Evolutionary conservation across 2,888 invertebrate species (phyloP), one percentile per base, ranked within the genome.

Genomic region (Germaria angustata): DNA sequence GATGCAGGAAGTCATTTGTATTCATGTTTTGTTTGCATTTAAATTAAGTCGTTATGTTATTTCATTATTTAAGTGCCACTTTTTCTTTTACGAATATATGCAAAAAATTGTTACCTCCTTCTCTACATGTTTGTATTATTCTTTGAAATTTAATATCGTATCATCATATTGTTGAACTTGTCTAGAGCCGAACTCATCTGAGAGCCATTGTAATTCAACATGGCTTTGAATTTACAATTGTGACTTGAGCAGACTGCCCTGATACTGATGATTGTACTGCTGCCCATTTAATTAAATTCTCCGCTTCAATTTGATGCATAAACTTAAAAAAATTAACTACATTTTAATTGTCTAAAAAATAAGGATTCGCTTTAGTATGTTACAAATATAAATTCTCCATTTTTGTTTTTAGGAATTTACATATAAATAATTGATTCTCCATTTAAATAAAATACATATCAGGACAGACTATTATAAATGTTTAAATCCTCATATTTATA

Each of bases 21-120:
- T 83, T 83, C 80, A 83, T 80, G 72, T 80, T 77, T 77, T 80
- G 83, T 83, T 83, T 80, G 83, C 80, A 83, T 80, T 63, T 73
- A 80, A 83, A 83, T 83, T 80, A 83, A 83, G 76, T 80, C 71
- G 71, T 83, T 79, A 72, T 76, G 44, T 83, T 80, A 83, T 80
- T 83, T 83, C 76, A 82, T 82, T 82, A 72, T 72, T 72, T 66
- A 81, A 81, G 81, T 81, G 81, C 76, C 76, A 77, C 81, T 81
- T 81, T 78, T 78, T 63, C 72, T 77, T 51, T 53, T 61, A 34
- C 22, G 63, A 63, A 53, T 41, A 61, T 44, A 41, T 55, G 53
- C n/a, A 17, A 28, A 63, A 34, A 53, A 44, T 39, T 53, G n/a
- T 41, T 39, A 24, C 57, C 59, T 32, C 13, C 46, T 49, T 13